These are phyloP conservation scores for Hafferia zeledoni DNA, from an alignment of 2,797 vertebrate genomes.

Conservation along the genomic window DNA sequence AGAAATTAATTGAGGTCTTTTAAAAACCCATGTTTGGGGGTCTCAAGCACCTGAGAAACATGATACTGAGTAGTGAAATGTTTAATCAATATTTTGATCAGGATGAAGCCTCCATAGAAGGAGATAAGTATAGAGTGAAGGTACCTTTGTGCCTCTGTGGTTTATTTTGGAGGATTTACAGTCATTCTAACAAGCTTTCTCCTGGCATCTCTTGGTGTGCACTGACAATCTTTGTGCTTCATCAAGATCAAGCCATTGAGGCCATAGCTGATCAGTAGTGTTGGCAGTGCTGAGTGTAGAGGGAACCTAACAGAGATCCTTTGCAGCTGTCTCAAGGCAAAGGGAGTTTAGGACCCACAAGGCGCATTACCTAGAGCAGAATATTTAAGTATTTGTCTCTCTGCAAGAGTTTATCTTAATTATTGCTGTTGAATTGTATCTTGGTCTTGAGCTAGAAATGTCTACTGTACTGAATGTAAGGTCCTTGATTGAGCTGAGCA, in stretches of 20 bases:
- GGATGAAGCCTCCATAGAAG: not conserved
- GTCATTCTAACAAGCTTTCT: not conserved
- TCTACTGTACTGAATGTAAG: not conserved
- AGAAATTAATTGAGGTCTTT: not conserved
- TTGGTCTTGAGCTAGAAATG: not conserved
- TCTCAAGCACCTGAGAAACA: not conserved
- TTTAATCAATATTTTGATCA: not conserved
- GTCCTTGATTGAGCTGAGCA: not conserved
- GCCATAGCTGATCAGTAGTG: not conserved
- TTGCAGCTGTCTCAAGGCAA: not conserved
- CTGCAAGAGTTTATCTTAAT: not conserved
- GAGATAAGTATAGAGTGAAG: not conserved
- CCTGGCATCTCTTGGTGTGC: not conserved
- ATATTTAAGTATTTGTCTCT: not conserved
- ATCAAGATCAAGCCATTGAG: not conserved
- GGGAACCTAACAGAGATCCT: not conserved
- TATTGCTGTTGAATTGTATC: not conserved
- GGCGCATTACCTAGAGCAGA: not conserved
- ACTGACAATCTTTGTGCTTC: not conserved
- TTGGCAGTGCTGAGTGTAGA: not conserved
- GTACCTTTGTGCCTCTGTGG: not conserved
- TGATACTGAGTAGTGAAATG: not conserved
- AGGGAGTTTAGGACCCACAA: not conserved
- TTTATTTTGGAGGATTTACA: constrained; percentile 30
- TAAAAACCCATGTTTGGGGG: not conserved